Base-by-base conservation (phyloP, 2,888 invertebrate genomes). In the Eupithecia inturbata region DNA sequence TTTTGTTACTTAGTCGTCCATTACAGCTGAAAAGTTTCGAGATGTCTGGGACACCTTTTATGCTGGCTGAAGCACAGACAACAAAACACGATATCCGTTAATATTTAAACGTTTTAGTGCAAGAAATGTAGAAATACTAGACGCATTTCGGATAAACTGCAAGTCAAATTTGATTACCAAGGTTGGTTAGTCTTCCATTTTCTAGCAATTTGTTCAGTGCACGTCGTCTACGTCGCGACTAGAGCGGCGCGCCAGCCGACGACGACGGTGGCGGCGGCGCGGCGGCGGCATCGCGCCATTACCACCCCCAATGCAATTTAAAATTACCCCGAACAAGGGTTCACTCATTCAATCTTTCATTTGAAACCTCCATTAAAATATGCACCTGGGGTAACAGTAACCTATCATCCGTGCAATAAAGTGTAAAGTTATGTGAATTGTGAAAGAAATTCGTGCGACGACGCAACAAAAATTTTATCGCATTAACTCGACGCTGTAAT, bases 381-480 rank as follows among this genome's bases (percentile, higher is more conserved):
- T 80, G 80, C 86, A 85, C 86, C 86, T 87, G 84, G 86, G 84
- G 82, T 76, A 82, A 82, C 81, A 84, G 84, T 87, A 80, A 82
- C 87, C 82, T 88, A 87, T 88, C 85, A 87, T 89, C 87, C 89
- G 89, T 84, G 89, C 87, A 91, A 88, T 91, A 89, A 88, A 88
- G 88, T 88, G 89, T 88, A 87, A 90, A 89, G 90, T 86, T 91
- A 91, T 92, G 89, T 84, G 87, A 85, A 87, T 89, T 88, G 89
- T 89, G 86, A 87, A 89, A 87, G 90, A 89, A 91, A 91, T 89
- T 88, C 82, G 85, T 84, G 84, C 87, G 83, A 84, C 87, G 83
- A 85, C 82, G 82, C 85, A 85, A 86, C 82, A 83, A 80, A 75
- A 78, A 78, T 82, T 83, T 89, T 88, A 90, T 91, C 86, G 88